Conservation (phyloP, 2,888 invertebrate genomes). For the Germaria angustata region DNA sequence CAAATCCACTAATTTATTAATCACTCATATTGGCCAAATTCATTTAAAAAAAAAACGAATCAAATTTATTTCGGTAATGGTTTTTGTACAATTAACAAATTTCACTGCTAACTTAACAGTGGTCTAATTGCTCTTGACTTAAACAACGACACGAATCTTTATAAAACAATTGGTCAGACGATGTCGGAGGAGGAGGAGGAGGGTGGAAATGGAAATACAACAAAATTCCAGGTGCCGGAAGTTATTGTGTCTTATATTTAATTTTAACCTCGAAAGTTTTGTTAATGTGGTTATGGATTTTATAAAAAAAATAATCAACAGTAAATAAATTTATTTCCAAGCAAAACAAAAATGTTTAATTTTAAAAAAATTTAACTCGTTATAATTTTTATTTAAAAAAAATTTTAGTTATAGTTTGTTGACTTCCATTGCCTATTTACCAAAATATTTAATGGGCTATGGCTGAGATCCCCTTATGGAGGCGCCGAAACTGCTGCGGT, state of each 20-base stretch:
- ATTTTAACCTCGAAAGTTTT: background rate
- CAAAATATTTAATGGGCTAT: constrained; percentile 91
- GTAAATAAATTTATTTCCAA: constrained; percentile 13
- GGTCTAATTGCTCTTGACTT: constrained; percentile 22
- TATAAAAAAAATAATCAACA: no score
- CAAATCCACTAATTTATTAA: background rate
- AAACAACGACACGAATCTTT: background rate
- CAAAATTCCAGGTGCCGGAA: constrained; percentile 68
- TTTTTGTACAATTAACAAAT: constrained; percentile 51
- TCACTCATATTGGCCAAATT: constrained; percentile 10
- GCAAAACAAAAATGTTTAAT: background rate
- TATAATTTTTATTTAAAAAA: background rate
- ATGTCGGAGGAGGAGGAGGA: constrained; percentile 29
- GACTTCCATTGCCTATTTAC: constrained; percentile 92
- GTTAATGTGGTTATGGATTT: no score
- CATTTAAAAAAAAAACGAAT: background rate
- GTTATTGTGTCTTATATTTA: constrained; percentile 64
- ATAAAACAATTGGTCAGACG: background rate
- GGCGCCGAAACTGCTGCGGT: background rate
- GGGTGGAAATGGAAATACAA: constrained; percentile 43
- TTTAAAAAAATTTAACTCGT: background rate
- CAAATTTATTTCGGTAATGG: constrained; percentile 41
- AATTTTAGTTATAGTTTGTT: constrained; percentile 87
- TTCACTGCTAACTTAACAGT: constrained; percentile 57
- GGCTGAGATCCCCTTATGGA: constrained; percentile 81